Base-by-base conservation (phyloP, 2,113 vertebrate genomes). In the Engystomops pustulosus region DNA sequence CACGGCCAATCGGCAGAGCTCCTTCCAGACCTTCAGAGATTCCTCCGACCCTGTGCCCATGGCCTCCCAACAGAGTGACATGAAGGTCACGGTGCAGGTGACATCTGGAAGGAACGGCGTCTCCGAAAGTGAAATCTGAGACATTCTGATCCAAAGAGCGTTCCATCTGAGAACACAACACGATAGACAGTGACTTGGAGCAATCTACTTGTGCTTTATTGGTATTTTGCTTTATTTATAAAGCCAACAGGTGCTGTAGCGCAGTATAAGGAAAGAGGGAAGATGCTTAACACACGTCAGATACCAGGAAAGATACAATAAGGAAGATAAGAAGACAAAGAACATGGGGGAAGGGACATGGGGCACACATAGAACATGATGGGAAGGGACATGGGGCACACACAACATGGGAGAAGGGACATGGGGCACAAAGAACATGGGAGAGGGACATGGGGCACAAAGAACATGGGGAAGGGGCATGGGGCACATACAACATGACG, bases 81-180 rank as follows among this genome's bases (percentile, higher is more conserved):
- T 18, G 1, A 90, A 86, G 69, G 1, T 0, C 1, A 80, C 20
- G 49, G 0, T 67, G 0, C 80, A 18, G 0, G 68, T 76, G 76
- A 38, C 82, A 58, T 72, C 79, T 0, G 0, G 51, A 2, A 88
- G 86, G 41, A 91, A 93, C 0, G 84, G 92, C 47, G 36, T 89
- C 10, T 86, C 86, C 77, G 93, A 95, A 82, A 91, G 87, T 0
- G 88, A 89, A 67, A 87, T 90, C n/a, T 95, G 90, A 95, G 67
- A 10, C n/a, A 41, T 69, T 38, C 20, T n/a, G 17, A 69, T 69
- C 30, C 60, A 8, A 7, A 69, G 65, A 68, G 17, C 0, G 38
- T 41, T 20, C 6, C 32, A 18, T 1, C 30, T 36, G 32, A 8
- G 9, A 12, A 62, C 34, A 69, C 20, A 18, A 69, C 17, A 2